Conservation (phyloP, 2,113 vertebrate genomes). For the Meles meles region DNA sequence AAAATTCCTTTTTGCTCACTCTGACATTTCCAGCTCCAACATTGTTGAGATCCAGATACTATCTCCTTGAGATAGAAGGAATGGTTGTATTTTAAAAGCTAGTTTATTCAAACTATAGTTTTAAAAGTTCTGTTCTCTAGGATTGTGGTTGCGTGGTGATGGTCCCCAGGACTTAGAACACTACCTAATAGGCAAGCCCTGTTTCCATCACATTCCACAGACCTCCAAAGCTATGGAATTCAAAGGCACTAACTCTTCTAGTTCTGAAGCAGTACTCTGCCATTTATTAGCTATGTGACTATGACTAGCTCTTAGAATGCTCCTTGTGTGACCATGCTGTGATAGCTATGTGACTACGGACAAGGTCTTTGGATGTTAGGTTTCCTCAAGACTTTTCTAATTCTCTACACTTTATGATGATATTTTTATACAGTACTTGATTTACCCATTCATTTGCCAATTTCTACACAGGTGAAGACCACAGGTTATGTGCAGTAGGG, state of each 20-base stretch:
- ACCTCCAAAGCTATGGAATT: neutral
- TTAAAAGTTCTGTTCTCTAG: neutral
- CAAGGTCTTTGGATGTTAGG: neutral
- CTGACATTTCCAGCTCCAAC: neutral
- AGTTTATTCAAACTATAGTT: neutral
- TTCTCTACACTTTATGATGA: neutral
- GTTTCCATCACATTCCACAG: neutral
- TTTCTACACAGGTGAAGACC: neutral
- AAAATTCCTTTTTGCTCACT: neutral
- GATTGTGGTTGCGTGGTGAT: neutral
- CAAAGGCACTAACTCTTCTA: neutral
- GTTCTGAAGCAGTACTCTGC: neutral
- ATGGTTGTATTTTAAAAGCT: neutral
- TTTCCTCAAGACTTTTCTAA: neutral
- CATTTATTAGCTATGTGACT: neutral
- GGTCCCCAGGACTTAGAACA: neutral
- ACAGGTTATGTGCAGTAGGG: neutral
- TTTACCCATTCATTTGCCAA: neutral
- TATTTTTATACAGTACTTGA: neutral
- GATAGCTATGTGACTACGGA: neutral
- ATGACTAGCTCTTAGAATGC: neutral
- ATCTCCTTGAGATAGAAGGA: neutral
- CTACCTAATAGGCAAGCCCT: fast-evolving
- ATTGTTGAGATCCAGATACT: neutral
- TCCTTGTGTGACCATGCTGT: neutral